These are phyloP conservation scores for Tamias sibiricus DNA, from an alignment of 2,113 vertebrate genomes.

Conservation along the genomic window DNA sequence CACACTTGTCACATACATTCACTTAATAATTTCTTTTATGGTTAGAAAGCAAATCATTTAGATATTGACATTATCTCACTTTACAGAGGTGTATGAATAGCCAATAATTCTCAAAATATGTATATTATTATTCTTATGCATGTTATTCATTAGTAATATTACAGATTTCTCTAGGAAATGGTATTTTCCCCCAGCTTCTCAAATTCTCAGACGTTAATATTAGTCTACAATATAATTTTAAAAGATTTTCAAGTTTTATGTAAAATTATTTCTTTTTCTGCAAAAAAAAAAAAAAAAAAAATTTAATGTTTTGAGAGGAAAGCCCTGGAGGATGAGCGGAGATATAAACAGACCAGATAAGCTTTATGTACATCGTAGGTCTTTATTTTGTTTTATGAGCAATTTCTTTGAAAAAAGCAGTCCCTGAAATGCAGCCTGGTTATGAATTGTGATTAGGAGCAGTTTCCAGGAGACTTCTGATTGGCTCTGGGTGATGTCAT, in stretches of 20 bases:
- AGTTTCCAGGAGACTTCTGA: slow-evolving; percentile 21
- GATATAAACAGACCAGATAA: background rate
- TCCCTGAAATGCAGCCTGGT: slow-evolving; percentile 37
- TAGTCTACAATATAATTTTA: slow-evolving; percentile 1
- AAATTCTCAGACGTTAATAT: background rate
- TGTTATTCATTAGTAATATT: background rate
- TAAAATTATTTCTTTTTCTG: background rate
- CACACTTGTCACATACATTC: background rate
- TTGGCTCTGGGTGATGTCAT: slow-evolving; percentile 65
- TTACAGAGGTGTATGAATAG: background rate
- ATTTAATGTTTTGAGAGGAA: slow-evolving; percentile 35
- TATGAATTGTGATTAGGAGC: slow-evolving; percentile 65
- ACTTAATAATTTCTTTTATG: background rate
- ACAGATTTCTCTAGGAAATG: background rate
- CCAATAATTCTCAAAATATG: background rate
- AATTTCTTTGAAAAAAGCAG: background rate
- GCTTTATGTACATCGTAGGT: background rate
- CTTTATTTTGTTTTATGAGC: slow-evolving; percentile 61
- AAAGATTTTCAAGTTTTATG: slow-evolving; percentile 20
- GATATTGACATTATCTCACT: background rate
- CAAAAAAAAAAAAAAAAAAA: background rate
- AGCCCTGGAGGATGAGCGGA: background rate
- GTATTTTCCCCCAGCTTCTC: background rate
- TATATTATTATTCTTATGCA: background rate
- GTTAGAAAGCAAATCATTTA: slow-evolving; percentile 7